Evolutionary conservation across 2,113 vertebrate species (phyloP).

Genomic region (Rhombomys opimus): DNA sequence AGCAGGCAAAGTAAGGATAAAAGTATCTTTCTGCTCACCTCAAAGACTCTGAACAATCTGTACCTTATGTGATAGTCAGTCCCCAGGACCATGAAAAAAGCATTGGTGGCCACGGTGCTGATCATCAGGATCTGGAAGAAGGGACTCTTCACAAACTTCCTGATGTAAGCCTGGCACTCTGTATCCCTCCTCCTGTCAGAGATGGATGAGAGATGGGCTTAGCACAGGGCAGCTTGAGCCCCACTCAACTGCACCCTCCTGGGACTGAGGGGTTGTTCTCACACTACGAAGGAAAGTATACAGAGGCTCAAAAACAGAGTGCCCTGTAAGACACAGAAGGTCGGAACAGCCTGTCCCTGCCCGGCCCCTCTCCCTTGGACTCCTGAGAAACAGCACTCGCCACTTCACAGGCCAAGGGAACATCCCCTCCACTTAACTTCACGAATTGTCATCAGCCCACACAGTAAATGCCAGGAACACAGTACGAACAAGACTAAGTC

Average conservation of each 20-base stretch:
- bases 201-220: conserved; percentile 11
- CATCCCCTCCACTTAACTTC: neutral
- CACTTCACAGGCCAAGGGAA: conserved; percentile 31
- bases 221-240: neutral
- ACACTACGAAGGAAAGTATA: neutral
- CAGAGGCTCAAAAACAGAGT: neutral
- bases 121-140: conserved; percentile 71
- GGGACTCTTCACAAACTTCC: neutral
- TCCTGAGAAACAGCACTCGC: neutral
- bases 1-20: neutral
- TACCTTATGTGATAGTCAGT: conserved; percentile 52
- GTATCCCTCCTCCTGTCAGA: conserved; percentile 71
- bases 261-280: neutral
- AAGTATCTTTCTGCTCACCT: conserved; percentile 72
- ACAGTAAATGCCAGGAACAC: neutral
- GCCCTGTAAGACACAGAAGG: neutral
- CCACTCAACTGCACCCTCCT: neutral
- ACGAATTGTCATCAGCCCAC: too few relatives aligned
- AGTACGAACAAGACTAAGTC: neutral
- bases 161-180: conserved; percentile 67
- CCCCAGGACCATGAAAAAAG: conserved; percentile 53
- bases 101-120: conserved; percentile 14
- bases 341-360: neutral
- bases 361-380: neutral
- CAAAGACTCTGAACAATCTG: neutral